phyloP scores from a whole-genome alignment of 2,888 invertebrate genomes.

The Philereme transversata region DNA sequence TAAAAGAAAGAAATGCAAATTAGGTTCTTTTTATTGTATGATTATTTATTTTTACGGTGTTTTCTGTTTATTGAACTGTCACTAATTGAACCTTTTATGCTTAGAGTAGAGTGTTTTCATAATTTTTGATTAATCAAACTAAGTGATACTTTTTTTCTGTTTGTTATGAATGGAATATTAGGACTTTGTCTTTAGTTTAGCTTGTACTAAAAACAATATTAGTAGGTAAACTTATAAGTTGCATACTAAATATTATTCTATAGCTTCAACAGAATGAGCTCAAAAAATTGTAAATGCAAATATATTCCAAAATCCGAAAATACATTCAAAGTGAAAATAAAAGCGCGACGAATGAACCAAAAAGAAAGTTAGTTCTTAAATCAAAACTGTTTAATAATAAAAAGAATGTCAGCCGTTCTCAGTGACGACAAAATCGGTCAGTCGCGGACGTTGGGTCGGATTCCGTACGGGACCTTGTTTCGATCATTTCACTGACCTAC shows the following conservation, averaged over 20 bases:
- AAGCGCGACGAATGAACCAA: constrained; percentile 35
- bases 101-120: too few species aligned
- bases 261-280: too few species aligned
- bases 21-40: constrained; percentile 30
- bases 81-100: constrained; percentile 16
- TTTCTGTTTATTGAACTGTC: constrained; percentile 25
- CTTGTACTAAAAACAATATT: too few species aligned
- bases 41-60: constrained; percentile 20
- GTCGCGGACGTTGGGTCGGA: constrained; percentile 67
- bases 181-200: too few species aligned
- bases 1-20: constrained; percentile 25
- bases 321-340: constrained; percentile 27
- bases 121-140: too few species aligned
- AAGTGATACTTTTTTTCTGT: too few species aligned
- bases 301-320: constrained; percentile 13
- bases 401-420: constrained; percentile 69
- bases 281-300: constrained; percentile 1
- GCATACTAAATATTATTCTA: too few species aligned
- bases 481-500: constrained; percentile 82
- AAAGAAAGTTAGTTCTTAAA: constrained; percentile 44
- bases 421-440: constrained; percentile 70
- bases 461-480: constrained; percentile 78
- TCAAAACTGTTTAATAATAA: constrained; percentile 44
- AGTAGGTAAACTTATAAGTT: too few species aligned
- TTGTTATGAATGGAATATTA: too few species aligned